These are phyloP conservation scores for Psococerastis gibbosa DNA, from an alignment of 2,888 invertebrate genomes.

Conservation along the genomic window DNA sequence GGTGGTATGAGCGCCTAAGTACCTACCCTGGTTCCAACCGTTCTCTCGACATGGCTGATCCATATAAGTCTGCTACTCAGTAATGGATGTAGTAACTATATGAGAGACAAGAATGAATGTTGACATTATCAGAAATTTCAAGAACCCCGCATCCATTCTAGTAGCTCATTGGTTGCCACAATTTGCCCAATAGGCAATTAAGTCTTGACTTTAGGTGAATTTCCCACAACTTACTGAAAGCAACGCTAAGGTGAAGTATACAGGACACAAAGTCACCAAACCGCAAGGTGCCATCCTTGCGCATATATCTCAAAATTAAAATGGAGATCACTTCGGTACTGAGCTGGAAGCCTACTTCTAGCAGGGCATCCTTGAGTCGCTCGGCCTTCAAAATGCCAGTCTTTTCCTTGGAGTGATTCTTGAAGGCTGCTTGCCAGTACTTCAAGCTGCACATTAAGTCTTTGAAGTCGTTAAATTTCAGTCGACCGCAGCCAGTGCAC, in stretches of 20 bases:
- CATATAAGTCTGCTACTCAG: no score
- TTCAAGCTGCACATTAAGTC: conserved; percentile 82
- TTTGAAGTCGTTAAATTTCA: conserved; percentile 71
- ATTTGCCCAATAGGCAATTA: no score
- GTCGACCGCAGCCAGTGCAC: conserved; percentile 59
- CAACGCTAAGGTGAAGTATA: conserved; percentile 69
- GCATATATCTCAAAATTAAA: conserved; percentile 69
- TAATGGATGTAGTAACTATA: conserved; percentile 9
- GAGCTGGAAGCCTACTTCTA: conserved; percentile 74
- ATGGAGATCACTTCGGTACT: conserved; percentile 68
- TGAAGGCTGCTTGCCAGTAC: conserved; percentile 79
- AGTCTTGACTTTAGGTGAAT: neutral
- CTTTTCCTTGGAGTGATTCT: conserved; percentile 76
- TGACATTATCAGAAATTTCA: conserved; percentile 1
- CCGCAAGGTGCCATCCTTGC: conserved; percentile 78
- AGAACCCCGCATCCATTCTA: no score
- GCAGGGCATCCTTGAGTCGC: conserved; percentile 59
- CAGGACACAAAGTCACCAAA: conserved; percentile 86
- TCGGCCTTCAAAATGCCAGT: conserved; percentile 78
- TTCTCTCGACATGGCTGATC: no score
- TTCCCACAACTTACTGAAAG: conserved; percentile 48
- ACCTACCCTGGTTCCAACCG: no score
- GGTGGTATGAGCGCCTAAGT: no score
- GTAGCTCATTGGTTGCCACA: no score
- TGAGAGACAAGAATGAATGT: neutral